Evolutionary conservation across 2,113 vertebrate genomes (phyloP).

Genomic region (Cephalopterus ornatus): DNA sequence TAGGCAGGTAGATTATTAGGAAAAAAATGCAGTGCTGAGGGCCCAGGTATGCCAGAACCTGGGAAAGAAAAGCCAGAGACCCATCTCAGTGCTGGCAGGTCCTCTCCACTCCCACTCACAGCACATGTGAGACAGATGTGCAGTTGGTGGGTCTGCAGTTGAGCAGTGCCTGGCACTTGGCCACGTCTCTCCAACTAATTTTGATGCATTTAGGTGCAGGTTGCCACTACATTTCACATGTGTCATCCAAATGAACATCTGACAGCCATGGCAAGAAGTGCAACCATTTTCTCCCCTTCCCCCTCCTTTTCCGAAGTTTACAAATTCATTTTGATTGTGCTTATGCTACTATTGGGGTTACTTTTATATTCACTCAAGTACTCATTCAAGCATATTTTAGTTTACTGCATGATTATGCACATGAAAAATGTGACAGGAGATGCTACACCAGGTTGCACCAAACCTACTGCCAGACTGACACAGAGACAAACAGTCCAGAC

Average conservation of each 20-base stretch:
- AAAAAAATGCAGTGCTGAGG: fast-evolving
- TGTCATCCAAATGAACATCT: conserved; percentile 1
- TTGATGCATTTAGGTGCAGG: background rate
- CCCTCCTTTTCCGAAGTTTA: background rate
- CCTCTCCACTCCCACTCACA: fast-evolving
- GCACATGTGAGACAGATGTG: background rate
- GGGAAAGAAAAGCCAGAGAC: background rate
- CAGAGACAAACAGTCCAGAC: background rate
- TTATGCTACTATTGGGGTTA: background rate
- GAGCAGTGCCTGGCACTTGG: fast-evolving
- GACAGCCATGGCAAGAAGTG: background rate
- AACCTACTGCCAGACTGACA: background rate
- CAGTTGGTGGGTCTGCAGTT: background rate
- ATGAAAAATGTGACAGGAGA: background rate
- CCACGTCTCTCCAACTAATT: background rate
- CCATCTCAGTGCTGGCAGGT: background rate
- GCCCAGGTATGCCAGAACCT: background rate
- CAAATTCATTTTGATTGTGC: background rate
- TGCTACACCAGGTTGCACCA: background rate
- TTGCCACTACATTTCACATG: background rate
- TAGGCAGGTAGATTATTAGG: background rate
- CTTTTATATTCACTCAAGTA: background rate
- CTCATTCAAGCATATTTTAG: background rate
- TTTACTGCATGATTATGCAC: background rate
- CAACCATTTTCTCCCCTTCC: background rate